A percentile compares a stretch with the other conserved stretches of the same genome.
phyloP scores from a whole-genome alignment of 64 coral and sea anemone species.

The Dendrophyllia cribrosa region DNA sequence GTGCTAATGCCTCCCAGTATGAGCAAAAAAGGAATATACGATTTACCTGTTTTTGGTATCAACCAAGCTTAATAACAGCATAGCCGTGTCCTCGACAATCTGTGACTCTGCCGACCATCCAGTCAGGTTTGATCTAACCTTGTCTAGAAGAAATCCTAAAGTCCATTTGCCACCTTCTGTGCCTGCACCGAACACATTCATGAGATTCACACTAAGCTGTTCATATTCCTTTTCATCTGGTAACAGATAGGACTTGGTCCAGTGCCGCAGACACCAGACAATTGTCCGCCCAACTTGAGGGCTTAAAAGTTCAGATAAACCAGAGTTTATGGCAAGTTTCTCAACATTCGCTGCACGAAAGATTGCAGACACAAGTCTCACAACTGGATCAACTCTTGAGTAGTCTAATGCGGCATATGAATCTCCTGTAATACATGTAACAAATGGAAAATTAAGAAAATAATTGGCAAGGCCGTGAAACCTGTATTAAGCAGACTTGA shows the following conservation, averaged over 20 bases:
- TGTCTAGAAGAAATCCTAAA: conserved; percentile 86
- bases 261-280: conserved; percentile 93
- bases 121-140: conserved; percentile 82
- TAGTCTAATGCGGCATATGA: conserved; percentile 26
- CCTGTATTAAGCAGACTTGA: too few species aligned
- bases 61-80: conserved; percentile 88
- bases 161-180: conserved; percentile 83
- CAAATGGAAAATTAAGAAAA: not conserved
- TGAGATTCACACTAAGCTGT: conserved; percentile 73
- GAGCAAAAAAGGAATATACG: not conserved
- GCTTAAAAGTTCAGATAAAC: conserved; percentile 79
- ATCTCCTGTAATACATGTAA: not conserved
- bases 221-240: conserved; percentile 90
- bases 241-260: conserved; percentile 86
- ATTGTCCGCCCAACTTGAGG: conserved; percentile 93
- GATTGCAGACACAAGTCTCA: conserved; percentile 76
- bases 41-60: conserved; percentile 83
- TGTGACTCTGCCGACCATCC: conserved; percentile 84
- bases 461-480: too few species aligned
- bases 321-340: conserved; percentile 74
- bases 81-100: conserved; percentile 84
- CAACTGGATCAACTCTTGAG: conserved; percentile 75
- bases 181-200: conserved; percentile 77
- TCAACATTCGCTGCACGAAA: conserved; percentile 80
- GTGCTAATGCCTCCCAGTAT: too few species aligned